Evolutionary conservation across 1,140 invertebrate species (phyloP).

Genomic region (Periplaneta americana): DNA sequence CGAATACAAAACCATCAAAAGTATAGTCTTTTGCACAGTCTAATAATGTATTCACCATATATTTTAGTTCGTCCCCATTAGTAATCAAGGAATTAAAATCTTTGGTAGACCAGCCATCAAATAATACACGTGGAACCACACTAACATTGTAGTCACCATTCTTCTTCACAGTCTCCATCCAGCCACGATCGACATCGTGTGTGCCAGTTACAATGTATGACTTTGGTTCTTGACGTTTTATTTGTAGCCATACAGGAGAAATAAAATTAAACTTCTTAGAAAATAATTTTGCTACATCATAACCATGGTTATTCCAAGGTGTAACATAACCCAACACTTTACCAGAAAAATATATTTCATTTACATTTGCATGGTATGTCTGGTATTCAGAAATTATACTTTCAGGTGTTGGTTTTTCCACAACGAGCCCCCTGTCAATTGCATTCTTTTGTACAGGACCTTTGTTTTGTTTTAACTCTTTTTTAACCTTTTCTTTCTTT

Average conservation of each 20-base stretch:
- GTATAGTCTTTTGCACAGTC: conserved; percentile 53
- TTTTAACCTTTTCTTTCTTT: conserved; percentile 33
- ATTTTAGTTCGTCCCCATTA: conserved; percentile 48
- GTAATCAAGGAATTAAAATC: conserved; percentile 60
- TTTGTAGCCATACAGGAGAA: conserved; percentile 92
- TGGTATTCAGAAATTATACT: conserved; percentile 73
- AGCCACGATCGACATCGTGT: conserved; percentile 78
- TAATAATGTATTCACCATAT: conserved; percentile 51
- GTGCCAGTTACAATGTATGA: conserved; percentile 60
- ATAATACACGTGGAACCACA: conserved; percentile 80
- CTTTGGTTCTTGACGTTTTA: conserved; percentile 53
- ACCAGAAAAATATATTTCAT: conserved; percentile 57
- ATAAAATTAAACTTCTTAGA: conserved; percentile 84
- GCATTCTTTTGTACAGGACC: conserved; percentile 63
- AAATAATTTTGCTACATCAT: conserved; percentile 89
- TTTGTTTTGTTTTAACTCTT: conserved; percentile 38
- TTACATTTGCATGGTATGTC: conserved; percentile 63
- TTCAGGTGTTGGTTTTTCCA: conserved; percentile 51
- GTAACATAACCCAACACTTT: conserved; percentile 84
- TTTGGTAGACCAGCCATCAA: conserved; percentile 73
- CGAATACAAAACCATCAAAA: conserved; percentile 84
- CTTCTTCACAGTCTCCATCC: conserved; percentile 65
- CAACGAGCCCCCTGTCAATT: conserved; percentile 60
- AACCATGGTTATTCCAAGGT: conserved; percentile 95
- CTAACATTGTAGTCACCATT: conserved; percentile 26